phyloP scores from a whole-genome alignment of 2,888 invertebrate species.

The Geotrupes spiniger region DNA sequence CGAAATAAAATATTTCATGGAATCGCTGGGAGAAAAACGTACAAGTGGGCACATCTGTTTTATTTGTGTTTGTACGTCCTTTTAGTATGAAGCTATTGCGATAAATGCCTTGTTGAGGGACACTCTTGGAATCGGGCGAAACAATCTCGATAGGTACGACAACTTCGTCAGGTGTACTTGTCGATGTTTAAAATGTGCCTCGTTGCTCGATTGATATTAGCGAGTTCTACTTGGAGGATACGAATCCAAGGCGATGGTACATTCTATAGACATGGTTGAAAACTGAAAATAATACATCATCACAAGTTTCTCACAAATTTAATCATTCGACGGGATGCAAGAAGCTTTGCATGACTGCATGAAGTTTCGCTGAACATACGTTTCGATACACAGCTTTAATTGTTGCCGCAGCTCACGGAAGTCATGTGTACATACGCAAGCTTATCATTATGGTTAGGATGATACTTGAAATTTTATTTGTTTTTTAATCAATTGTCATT shows the following conservation, averaged over 20 bases:
- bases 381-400: conserved; percentile 68
- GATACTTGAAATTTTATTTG: not conserved
- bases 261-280: not conserved
- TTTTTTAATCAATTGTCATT: too few relatives aligned
- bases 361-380: conserved; percentile 52
- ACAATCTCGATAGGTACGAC: too few relatives aligned
- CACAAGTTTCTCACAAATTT: not conserved
- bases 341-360: conserved; percentile 63
- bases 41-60: too few relatives aligned
- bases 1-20: too few relatives aligned
- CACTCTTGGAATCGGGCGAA: conserved; percentile 4
- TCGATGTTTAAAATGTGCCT: conserved; percentile 16
- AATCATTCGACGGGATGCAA: conserved; percentile 58
- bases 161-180: not conserved
- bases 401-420: conserved; percentile 73
- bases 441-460: conserved; percentile 64
- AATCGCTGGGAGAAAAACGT: too few relatives aligned
- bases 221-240: conserved; percentile 78
- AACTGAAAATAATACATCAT: too few relatives aligned
- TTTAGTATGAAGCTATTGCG: too few relatives aligned
- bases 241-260: conserved; percentile 53
- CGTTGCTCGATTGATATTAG: conserved; percentile 75
- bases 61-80: too few relatives aligned
- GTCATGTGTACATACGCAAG: conserved; percentile 63
- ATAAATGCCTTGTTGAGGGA: conserved; percentile 7